Evolutionary conservation across 2,797 vertebrate species (phyloP), one percentile per base, ranked within the genome.

Genomic region (Psittacula echo): DNA sequence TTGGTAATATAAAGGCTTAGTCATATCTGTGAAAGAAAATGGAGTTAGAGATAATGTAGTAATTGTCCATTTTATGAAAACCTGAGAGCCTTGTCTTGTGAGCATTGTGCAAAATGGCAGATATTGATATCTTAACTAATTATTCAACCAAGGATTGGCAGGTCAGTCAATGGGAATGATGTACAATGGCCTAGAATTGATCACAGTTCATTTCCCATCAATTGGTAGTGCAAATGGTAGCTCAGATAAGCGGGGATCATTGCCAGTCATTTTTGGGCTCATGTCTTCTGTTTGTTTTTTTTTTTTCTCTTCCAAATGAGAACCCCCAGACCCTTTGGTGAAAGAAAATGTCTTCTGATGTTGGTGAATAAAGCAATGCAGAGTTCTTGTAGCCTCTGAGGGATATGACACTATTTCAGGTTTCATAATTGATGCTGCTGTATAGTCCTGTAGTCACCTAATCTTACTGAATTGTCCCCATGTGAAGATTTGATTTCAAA

Each of bases 141-240:
- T 97, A 97, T 93, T 97, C 96, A 96, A n/a, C 98, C 96, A 96
- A 93, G 75, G 53, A 83, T 96, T 97, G 97, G 93, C 96, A 95
- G 93, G 39, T 97, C 93, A 95, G 85, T 97, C 96, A 86, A 93
- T 96, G 68, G 93, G 94, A 97, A 96, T 5, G 13, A 95, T 83
- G 87, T 95, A 96, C 82, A 93, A 85, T 93, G 47, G 22, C 78
- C 95, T 95, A 62, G 97, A 97, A 98, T 95, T 96, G 97, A 98
- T 97, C 97, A 95, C 78, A 97, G 94, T 97, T 98, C 96, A 95
- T 97, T 97, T 98, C 93, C 93, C 96, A 96, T 98, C 96, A 96
- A 89, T 80, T 97, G 96, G 92, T 96, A 97, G 88, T 91, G 91
- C 96, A 97, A 96, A 95, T 84, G 93, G 91, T 93, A 67, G 92